These are phyloP conservation scores for Notolabrus celidotus DNA, from an alignment of 2,797 vertebrate species.

Conservation along the genomic window DNA sequence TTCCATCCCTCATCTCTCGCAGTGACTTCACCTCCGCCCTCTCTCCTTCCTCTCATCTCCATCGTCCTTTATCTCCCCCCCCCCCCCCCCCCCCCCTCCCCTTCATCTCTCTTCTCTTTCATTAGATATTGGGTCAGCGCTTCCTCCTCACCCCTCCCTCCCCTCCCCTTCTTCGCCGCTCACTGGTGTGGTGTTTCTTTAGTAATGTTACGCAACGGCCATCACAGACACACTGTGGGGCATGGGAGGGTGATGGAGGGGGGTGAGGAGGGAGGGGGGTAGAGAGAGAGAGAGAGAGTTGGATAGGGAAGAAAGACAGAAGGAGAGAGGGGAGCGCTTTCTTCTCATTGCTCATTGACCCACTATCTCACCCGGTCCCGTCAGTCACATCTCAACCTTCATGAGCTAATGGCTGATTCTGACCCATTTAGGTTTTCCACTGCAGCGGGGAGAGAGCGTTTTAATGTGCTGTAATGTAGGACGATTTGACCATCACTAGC, in stretches of 20 bases:
- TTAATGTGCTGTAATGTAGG: slow-evolving; percentile 27
- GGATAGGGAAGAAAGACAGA: slow-evolving; percentile 21
- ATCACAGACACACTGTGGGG: slow-evolving; percentile 65
- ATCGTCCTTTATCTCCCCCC: slow-evolving; percentile 13
- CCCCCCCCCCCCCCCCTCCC: slow-evolving; percentile 11
- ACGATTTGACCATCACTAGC: slow-evolving; percentile 15
- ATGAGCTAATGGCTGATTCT: slow-evolving; percentile 47
- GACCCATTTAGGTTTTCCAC: slow-evolving; percentile 49
- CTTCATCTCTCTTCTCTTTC: slow-evolving; percentile 54
- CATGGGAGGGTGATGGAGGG: slow-evolving; percentile 6
- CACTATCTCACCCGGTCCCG: slow-evolving; percentile 34
- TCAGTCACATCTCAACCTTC: slow-evolving; percentile 38
- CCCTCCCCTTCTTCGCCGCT: slow-evolving; percentile 32
- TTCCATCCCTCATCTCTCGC: not conserved
- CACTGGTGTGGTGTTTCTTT: slow-evolving; percentile 66
- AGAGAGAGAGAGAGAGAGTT: slow-evolving; percentile 1
- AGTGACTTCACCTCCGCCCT: slow-evolving; percentile 12
- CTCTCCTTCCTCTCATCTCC: slow-evolving; percentile 29
- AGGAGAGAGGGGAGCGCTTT: slow-evolving; percentile 13
- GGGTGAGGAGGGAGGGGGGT: not conserved
- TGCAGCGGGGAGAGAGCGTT: slow-evolving; percentile 13
- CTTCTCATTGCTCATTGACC: slow-evolving; percentile 56
- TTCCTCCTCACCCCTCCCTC: not conserved
- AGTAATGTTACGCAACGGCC: slow-evolving; percentile 76
- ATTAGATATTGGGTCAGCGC: slow-evolving; percentile 73